Evolutionary conservation across 2,888 invertebrate genomes (phyloP), one percentile per base, ranked within the genome.

Genomic region (Nomada lathburiana): DNA sequence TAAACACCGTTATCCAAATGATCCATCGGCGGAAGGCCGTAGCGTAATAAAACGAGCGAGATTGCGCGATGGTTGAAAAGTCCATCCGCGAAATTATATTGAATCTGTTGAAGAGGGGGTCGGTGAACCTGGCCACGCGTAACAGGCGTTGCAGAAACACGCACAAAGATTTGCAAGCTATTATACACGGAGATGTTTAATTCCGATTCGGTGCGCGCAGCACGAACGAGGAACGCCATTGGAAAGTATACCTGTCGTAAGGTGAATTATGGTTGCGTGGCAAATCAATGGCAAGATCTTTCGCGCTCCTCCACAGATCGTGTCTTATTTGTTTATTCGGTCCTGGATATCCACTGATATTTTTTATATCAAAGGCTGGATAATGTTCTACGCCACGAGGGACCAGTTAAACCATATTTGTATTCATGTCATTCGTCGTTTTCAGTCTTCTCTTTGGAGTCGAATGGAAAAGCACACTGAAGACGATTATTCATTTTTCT

Each of bases 31-130:
- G 0, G 18, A 11, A n/a, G 60, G 52, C 16, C 5, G 23, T n/a
- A n/a, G 55, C 23, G 26, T 50, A 16, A 42, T 59, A 64, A n/a
- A 65, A 64, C 52, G 23, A 29, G 20, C 44, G 23, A 42, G 5
- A 10, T 29, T 18, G 26, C 26, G 44, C 47, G 10, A 11, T 73
- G 59, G 59, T 76, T 59, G 44, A 72, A 73, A 65, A 65, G 64
- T 52, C 29, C 26, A 52, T 55, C 57, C 59, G 59, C 13, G 64
- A 77, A 77, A 73, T 77, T 52, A 73, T 77, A 76, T 76, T 10
- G 57, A 76, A 64, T 76, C 47, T 26, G n/a, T 2, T 2, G 9
- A 47, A 23, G 60, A 42, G 62, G 26, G 47, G 53, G 77, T 74
- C 74, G 55, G 29, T 23, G 77, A 74, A 74, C 77, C 23, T 47